Evolutionary conservation across 2,888 invertebrate species (phyloP).

Genomic region (Pogonocherus hispidulus): DNA sequence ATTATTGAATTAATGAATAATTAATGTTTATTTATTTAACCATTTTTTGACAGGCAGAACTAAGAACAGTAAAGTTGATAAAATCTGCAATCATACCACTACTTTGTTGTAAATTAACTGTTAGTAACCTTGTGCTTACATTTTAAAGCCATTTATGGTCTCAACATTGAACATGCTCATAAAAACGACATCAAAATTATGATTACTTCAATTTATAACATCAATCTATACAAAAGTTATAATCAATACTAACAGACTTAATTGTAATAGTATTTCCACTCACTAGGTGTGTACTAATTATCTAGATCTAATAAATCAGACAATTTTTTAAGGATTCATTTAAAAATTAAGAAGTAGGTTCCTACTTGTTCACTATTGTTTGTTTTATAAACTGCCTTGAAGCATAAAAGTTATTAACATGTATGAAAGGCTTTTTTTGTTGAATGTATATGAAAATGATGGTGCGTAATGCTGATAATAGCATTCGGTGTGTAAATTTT

Average conservation of each 20-base stretch:
- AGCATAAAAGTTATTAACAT: slow-evolving; percentile 26
- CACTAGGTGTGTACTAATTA: slow-evolving; percentile 6
- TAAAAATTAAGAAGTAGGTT: neutral
- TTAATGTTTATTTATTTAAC: no score
- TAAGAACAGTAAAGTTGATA: neutral
- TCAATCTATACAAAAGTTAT: neutral
- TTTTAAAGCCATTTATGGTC: slow-evolving; percentile 11
- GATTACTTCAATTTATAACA: neutral
- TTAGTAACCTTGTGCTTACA: neutral
- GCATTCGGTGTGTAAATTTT: slow-evolving; percentile 43
- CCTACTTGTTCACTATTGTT: neutral
- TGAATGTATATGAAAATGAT: slow-evolving; percentile 39
- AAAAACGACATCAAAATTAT: slow-evolving; percentile 13
- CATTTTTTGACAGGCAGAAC: no score
- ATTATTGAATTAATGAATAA: no score
- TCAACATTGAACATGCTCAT: slow-evolving; percentile 19
- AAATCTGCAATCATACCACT: slow-evolving; percentile 4
- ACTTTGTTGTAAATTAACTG: neutral
- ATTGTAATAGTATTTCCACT: neutral
- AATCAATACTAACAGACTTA: slow-evolving; percentile 7
- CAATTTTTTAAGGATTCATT: neutral
- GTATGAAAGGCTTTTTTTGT: slow-evolving; percentile 37
- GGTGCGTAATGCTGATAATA: slow-evolving; percentile 46
- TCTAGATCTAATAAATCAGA: slow-evolving; percentile 10
- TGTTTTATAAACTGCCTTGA: slow-evolving; percentile 4